Evolutionary conservation across 2,888 invertebrate species (phyloP).

Genomic region (Mesorhabditis spiculigera): DNA sequence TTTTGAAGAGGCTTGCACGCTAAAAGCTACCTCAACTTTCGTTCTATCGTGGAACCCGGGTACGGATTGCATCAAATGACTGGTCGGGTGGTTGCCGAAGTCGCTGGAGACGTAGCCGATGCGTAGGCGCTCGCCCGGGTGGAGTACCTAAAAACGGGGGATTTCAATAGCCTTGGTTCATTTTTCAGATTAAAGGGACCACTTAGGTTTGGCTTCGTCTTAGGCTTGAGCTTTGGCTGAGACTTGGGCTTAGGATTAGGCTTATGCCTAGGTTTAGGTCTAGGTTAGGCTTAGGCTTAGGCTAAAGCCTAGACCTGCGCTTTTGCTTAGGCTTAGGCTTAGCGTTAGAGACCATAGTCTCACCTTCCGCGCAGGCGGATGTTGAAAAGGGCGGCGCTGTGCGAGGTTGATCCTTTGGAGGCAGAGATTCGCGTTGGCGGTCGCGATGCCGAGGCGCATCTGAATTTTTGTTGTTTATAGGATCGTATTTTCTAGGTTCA

Average conservation of each 20-base stretch:
- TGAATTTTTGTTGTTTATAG: too few species aligned
- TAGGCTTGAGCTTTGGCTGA: too few species aligned
- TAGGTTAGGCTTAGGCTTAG: too few species aligned
- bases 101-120: conserved; percentile 98
- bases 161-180: neutral
- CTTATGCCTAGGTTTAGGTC: too few species aligned
- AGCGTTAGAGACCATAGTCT: too few species aligned
- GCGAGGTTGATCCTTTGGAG: conserved; percentile 85
- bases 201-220: too few species aligned
- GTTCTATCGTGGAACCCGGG: conserved; percentile 83
- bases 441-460: conserved; percentile 83
- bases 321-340: neutral
- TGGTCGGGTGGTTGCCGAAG: conserved; percentile 98
- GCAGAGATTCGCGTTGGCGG: conserved; percentile 89
- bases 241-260: too few species aligned
- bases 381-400: conserved; percentile 75
- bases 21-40: conserved; percentile 70
- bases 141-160: neutral
- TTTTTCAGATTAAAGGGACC: too few species aligned
- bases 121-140: conserved; percentile 67
- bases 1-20: too few species aligned
- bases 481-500: too few species aligned
- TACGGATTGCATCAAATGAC: conserved; percentile 97
- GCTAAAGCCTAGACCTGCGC: conserved; percentile 22
- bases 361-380: conserved; percentile 62